Evolutionary conservation across 2,888 invertebrate genomes (phyloP).

Genomic region (Horisme vitalbata): DNA sequence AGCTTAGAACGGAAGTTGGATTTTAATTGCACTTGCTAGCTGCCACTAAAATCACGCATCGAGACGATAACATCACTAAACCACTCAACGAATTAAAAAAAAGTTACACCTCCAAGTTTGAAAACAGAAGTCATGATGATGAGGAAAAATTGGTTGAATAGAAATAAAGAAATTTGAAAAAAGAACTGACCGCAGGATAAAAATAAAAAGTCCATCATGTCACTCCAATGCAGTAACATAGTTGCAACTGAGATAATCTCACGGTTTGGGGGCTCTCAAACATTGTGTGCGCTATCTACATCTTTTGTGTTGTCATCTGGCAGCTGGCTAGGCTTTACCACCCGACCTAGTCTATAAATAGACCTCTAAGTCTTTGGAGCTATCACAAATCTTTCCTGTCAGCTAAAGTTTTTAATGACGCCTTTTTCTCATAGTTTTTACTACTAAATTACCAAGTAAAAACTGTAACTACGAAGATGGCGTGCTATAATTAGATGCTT

Average conservation of each 20-base stretch:
- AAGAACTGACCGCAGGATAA: slow-evolving; percentile 72
- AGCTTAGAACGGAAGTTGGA: slow-evolving; percentile 19
- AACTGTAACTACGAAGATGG: too few species aligned
- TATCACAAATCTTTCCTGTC: slow-evolving; percentile 7
- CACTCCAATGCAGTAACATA: slow-evolving; percentile 78
- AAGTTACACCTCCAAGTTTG: slow-evolving; percentile 1
- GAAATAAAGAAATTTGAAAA: slow-evolving; percentile 23
- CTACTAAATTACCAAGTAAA: too few species aligned
- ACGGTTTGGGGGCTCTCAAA: slow-evolving; percentile 53
- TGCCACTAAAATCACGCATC: slow-evolving; percentile 17
- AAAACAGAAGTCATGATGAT: slow-evolving; percentile 2
- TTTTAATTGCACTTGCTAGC: slow-evolving; percentile 13
- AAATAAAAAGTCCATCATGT: slow-evolving; percentile 77
- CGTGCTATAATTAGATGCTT: too few species aligned
- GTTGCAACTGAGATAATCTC: slow-evolving; percentile 68
- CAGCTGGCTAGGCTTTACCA: slow-evolving; percentile 24
- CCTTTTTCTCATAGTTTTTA: slow-evolving; percentile 1
- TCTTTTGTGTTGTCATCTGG: slow-evolving; percentile 42
- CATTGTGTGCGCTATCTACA: slow-evolving; percentile 64
- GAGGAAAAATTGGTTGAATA: background rate
- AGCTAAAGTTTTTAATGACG: background rate
- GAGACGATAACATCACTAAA: slow-evolving; percentile 3
- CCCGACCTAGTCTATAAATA: slow-evolving; percentile 20
- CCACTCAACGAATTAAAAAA: slow-evolving; percentile 6
- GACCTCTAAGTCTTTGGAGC: slow-evolving; percentile 16